Conservation (phyloP, 2,888 invertebrate species). For the Diploptera punctata region DNA sequence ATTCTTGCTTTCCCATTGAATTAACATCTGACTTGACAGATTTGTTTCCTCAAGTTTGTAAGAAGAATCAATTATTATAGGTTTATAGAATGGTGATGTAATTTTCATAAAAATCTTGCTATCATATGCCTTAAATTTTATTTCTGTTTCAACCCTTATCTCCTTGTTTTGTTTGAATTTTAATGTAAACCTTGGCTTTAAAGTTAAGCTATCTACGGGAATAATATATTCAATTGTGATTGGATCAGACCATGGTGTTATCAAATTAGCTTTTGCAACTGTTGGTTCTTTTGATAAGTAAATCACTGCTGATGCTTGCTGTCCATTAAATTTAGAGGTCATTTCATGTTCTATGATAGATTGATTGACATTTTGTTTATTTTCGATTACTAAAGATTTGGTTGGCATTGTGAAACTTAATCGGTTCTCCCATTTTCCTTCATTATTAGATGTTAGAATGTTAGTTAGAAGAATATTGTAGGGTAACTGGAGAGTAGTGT, state of each 20-base stretch:
- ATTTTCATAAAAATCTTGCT: conserved; percentile 37
- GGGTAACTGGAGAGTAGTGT: conserved; percentile 22
- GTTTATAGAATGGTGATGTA: conserved; percentile 40
- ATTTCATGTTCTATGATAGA: conserved; percentile 29
- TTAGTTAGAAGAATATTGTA: conserved; percentile 23
- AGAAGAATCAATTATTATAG: conserved; percentile 35
- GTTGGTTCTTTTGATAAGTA: background rate
- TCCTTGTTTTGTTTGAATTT: conserved; percentile 35
- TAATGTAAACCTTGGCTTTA: conserved; percentile 31
- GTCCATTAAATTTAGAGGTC: conserved; percentile 29
- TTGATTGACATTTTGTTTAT: conserved; percentile 32
- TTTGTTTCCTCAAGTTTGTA: conserved; percentile 25
- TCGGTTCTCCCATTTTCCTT: conserved; percentile 33
- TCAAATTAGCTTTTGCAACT: conserved; percentile 18
- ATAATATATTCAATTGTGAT: conserved; percentile 26
- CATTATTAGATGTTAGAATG: conserved; percentile 21
- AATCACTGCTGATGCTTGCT: conserved; percentile 19
- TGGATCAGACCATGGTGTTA: conserved; percentile 38
- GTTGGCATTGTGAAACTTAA: conserved; percentile 18
- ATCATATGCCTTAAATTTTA: conserved; percentile 12
- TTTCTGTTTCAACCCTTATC: conserved; percentile 36
- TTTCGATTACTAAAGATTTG: conserved; percentile 21
- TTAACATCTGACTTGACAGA: conserved; percentile 10
- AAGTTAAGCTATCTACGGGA: conserved; percentile 1
- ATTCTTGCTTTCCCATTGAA: conserved; percentile 32